Evolutionary conservation across 2,888 invertebrate species (phyloP), one percentile per base, ranked within the genome.

Genomic region (Acleris literana): DNA sequence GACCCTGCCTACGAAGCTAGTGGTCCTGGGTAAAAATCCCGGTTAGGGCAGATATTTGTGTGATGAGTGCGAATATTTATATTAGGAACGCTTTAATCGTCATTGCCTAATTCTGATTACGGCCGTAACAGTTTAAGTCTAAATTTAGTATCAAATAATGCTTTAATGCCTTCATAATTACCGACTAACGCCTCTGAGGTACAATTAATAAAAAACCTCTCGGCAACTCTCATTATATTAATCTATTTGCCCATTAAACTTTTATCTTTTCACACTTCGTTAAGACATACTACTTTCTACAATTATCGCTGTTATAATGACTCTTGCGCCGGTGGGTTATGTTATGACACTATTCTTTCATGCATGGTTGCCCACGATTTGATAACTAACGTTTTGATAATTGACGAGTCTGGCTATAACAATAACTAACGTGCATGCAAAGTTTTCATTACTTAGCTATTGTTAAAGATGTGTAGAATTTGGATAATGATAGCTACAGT

Each of bases 211-310:
- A 53, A 9, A 46, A 33, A 22, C 17, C 44, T 43, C 22, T 2
- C 22, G 25, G 20, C 22, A 25, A 43, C 39, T 11, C 53, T 48
- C 53, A 55, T 56, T 57, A 29, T 33, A 52, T 43, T 51, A 56
- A 33, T 66, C 46, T 39, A 48, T 46, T 39, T 46, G 55, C 7
- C 44, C 56, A 65, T 61, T 56, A 61, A 39, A 22, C 22, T 46
- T 61, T 56, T 52, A 49, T 52, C 61, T 61, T 59, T 64, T 65
- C 60, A 56, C 33, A 51, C 20, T 56, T 44, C 29, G 59, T 65
- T 60, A 49, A 65, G 44, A 43, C 25, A 20, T 58, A 59, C 51
- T 59, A 63, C 67, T 68, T 63, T 63, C 59, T 58, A 68, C 49
- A 48, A 54, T 63, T 59, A 58, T 4, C 46, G 57, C 52, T 49